These are phyloP conservation scores for Otus sunia DNA, from an alignment of 2,113 vertebrate species.

Conservation along the genomic window DNA sequence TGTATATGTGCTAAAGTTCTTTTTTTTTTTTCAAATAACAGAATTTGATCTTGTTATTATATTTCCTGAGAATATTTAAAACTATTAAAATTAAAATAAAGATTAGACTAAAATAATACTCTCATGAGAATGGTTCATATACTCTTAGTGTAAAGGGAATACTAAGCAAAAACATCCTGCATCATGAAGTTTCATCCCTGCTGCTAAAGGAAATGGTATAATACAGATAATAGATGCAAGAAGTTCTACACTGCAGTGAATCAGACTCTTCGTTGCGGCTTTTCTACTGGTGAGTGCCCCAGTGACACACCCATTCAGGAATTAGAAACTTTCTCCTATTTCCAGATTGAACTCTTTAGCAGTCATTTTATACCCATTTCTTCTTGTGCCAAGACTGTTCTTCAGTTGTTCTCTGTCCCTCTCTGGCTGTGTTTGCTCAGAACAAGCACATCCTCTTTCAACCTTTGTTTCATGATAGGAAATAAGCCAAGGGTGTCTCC, in stretches of 20 bases:
- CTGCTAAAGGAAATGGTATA: conserved; percentile 15
- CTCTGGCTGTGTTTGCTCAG: neutral
- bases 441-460: neutral
- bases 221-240: neutral
- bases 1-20: neutral
- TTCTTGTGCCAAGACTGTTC: neutral
- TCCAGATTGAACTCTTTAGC: neutral
- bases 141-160: neutral
- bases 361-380: neutral
- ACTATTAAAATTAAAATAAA: neutral
- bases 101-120: neutral
- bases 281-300: neutral
- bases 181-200: neutral
- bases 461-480: fast-evolving
- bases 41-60: neutral
- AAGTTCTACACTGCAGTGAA: neutral
- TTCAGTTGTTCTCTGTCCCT: neutral
- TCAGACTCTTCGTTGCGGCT: neutral
- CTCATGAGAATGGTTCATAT: neutral
- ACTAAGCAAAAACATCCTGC: neutral
- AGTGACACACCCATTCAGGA: neutral
- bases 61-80: neutral
- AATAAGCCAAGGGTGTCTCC: neutral
- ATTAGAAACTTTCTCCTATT: neutral
- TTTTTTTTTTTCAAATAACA: neutral